A percentile compares a stretch with the other conserved stretches of the same genome.
Conservation (phyloP, 2,113 vertebrate species). For the Paramisgurnus dabryanus region DNA sequence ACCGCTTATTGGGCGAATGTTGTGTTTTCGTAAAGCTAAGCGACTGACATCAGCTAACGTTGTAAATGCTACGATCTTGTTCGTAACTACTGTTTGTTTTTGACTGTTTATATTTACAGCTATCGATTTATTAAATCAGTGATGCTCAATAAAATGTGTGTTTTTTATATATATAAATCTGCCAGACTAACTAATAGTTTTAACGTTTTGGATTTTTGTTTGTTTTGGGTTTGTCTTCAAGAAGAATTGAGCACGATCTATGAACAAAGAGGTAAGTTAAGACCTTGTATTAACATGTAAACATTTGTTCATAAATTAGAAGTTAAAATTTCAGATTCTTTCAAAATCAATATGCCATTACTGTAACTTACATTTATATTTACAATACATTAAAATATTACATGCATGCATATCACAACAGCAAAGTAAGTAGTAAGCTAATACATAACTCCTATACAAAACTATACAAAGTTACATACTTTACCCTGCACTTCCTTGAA, state of each 20-base stretch:
- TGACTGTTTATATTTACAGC: neutral
- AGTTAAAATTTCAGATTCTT: no score
- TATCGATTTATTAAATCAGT: neutral
- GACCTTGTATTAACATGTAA: neutral
- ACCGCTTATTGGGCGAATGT: neutral
- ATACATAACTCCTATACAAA: neutral
- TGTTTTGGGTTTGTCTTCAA: neutral
- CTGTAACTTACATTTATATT: neutral
- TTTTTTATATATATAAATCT: neutral
- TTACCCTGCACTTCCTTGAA: neutral
- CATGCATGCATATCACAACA: neutral
- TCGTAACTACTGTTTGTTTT: neutral
- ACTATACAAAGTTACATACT: neutral
- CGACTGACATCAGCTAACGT: neutral
- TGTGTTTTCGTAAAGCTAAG: neutral
- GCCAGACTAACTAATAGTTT: neutral
- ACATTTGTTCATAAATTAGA: neutral
- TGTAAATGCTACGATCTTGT: no score
- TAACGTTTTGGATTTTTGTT: neutral
- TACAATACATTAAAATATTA: neutral
- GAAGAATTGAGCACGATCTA: conserved; percentile 15
- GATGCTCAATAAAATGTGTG: neutral
- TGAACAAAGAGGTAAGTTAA: conserved; percentile 51
- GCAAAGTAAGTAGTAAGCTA: neutral
- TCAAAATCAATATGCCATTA: neutral